Evolutionary conservation across 2,797 vertebrate genomes (phyloP).

Genomic region (Gymnothorax javanicus): DNA sequence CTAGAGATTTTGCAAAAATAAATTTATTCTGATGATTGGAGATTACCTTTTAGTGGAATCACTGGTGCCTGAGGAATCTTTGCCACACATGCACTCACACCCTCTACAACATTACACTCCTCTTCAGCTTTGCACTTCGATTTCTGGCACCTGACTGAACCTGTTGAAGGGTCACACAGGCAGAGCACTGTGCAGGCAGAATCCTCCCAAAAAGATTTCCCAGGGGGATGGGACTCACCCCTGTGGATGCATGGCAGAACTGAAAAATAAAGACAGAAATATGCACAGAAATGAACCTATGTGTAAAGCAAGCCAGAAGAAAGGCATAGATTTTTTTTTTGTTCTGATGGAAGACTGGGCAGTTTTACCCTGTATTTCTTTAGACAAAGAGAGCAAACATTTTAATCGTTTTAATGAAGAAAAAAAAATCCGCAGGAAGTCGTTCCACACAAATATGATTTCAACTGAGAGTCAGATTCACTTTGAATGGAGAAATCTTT

Average conservation of each 20-base stretch:
- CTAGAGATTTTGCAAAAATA: background rate
- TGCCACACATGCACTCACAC: background rate
- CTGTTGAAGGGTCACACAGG: conserved; percentile 1
- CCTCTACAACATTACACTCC: background rate
- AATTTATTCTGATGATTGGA: background rate
- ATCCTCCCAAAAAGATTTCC: conserved; percentile 11
- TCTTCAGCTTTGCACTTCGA: conserved; percentile 13
- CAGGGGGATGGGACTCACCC: background rate
- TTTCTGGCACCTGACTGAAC: background rate
- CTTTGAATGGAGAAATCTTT: too few species aligned
- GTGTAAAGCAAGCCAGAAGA: too few species aligned
- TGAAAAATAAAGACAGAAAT: background rate
- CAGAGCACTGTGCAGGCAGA: background rate
- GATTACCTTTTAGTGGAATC: background rate
- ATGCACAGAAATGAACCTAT: too few species aligned
- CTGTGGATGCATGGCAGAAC: background rate
- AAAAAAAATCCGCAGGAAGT: too few species aligned
- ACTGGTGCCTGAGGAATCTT: too few species aligned
- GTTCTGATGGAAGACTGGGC: too few species aligned
- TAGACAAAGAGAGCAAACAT: too few species aligned
- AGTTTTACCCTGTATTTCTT: too few species aligned
- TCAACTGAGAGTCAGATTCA: too few species aligned
- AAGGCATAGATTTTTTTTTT: too few species aligned
- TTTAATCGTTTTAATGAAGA: too few species aligned
- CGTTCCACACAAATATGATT: too few species aligned